Conservation (phyloP, 2,797 vertebrate genomes). For the Masticophis lateralis region DNA sequence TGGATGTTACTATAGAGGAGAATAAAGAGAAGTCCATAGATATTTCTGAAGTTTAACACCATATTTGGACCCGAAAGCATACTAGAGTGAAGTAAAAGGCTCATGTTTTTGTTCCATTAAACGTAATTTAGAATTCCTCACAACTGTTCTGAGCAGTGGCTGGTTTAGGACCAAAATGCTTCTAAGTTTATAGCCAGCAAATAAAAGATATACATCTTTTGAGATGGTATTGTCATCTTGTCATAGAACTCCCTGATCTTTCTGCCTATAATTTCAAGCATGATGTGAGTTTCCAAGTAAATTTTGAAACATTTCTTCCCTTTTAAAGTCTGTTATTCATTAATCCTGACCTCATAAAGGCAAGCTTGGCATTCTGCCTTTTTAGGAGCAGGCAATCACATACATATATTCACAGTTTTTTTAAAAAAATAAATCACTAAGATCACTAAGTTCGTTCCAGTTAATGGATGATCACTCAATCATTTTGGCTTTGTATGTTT, state of each 20-base stretch:
- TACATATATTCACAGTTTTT: slow-evolving; percentile 26
- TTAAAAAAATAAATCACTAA: slow-evolving; percentile 25
- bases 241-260: slow-evolving; percentile 61
- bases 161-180: slow-evolving; percentile 51
- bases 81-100: slow-evolving; percentile 63
- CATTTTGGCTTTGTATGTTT: slow-evolving; percentile 9
- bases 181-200: slow-evolving; percentile 58
- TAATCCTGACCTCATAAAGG: slow-evolving; percentile 23
- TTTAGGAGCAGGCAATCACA: not conserved
- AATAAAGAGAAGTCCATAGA: not conserved
- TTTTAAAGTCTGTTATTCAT: not conserved
- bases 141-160: slow-evolving; percentile 49
- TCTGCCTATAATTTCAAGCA: slow-evolving; percentile 52
- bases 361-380: slow-evolving; percentile 17
- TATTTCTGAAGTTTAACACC: slow-evolving; percentile 49
- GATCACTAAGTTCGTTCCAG: not conserved
- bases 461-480: slow-evolving; percentile 20
- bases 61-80: slow-evolving; percentile 46
- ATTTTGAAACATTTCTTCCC: slow-evolving; percentile 33
- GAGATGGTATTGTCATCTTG: slow-evolving; percentile 64
- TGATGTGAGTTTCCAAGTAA: slow-evolving; percentile 60
- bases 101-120: slow-evolving; percentile 56
- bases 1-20: not conserved
- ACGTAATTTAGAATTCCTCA: slow-evolving; percentile 56
- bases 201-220: slow-evolving; percentile 63